Percentiles rank a stretch among this genome's conserved stretches.
phyloP scores from a whole-genome alignment of 2,888 invertebrate genomes.

The Malachius bipustulatus region DNA sequence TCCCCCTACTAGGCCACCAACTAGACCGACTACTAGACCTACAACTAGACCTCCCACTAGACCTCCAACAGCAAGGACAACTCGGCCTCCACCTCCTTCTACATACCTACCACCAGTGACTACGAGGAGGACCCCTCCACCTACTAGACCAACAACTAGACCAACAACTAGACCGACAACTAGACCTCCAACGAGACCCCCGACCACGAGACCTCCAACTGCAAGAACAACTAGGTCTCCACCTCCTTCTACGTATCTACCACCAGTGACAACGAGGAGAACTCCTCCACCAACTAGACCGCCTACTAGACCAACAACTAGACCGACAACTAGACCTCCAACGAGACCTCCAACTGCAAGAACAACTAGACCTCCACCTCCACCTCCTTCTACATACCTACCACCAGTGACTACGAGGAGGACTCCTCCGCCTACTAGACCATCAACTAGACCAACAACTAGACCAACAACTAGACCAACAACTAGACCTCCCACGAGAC shows the following conservation, averaged over 20 bases:
- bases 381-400: background rate
- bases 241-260: background rate
- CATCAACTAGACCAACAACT: background rate
- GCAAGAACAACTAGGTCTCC: background rate
- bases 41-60: background rate
- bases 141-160: background rate
- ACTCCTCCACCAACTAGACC: background rate
- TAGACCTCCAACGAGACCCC: background rate
- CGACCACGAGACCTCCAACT: background rate
- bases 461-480: too few species aligned
- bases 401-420: background rate
- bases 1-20: background rate
- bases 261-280: constrained; percentile 1
- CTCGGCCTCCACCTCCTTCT: background rate
- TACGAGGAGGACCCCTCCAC: too few species aligned
- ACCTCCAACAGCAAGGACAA: background rate
- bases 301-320: background rate
- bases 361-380: background rate
- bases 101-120: background rate
- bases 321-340: background rate
- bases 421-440: constrained; percentile 1
- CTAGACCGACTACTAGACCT: background rate
- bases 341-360: background rate
- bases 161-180: background rate
- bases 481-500: background rate